Evolutionary conservation across 2,888 invertebrate genomes (phyloP), one percentile per base, ranked within the genome.

Genomic region (Tuta absoluta): DNA sequence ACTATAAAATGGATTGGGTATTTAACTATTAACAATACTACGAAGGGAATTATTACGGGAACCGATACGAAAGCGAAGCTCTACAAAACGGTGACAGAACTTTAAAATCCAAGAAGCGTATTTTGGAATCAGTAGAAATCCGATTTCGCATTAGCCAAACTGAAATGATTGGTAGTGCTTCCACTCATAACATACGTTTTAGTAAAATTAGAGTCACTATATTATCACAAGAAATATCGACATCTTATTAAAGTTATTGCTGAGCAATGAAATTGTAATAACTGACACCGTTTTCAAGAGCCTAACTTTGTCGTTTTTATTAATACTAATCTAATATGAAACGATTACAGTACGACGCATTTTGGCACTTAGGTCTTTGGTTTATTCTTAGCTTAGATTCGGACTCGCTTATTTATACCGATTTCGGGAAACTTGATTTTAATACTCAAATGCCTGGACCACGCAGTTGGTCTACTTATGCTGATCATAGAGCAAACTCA

Each of bases 341-440:
- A 56, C 63, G 59, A 67, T 70, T 72, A 72, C 66, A 71, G 73
- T 73, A 70, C 77, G 75, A 83, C 79, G 78, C 78, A n/a, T 61
- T 88, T 89, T 89, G 89, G 89, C 89, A 89, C 89, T 86, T 87
- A 79, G 82, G 85, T 85, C 80, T 78, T 81, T 75, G 67, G 68
- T 72, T 68, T 65, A 63, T 67, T 64, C 57, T 66, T 63, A 63
- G 21, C 38, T 53, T 58, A 24, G 24, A 62, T 21, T 21, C 51
- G 62, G 28, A n/a, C 56, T 14, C 28, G 28, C 56, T 28, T 56
- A 56, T 28, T 56, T 56, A 56, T 24, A 53, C 12, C 23, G 56
- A 24, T 24, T 4, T 56, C n/a, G 14, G 17, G 2, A 33, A 28
- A 56, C 56, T 23, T 51, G 12, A 51, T 21, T 21, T 19, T 21